A percentile compares a stretch with the other conserved stretches of the same genome.
Evolutionary conservation across 2,113 vertebrate species (phyloP).

Genomic region (Greenwoodochromis staneri): DNA sequence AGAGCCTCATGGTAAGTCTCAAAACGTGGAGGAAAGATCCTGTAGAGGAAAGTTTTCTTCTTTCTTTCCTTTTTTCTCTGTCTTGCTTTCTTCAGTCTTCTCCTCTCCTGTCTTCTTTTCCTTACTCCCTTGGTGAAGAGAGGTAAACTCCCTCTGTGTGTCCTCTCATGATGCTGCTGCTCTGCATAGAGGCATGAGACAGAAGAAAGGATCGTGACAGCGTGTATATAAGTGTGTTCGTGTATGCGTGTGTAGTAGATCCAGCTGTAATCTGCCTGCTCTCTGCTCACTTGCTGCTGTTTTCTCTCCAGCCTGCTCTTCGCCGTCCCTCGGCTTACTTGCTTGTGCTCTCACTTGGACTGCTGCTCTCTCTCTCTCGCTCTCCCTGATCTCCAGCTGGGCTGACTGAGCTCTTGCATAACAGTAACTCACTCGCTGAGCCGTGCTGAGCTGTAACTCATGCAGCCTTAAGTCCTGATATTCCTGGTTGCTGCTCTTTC

Average conservation of each 20-base stretch:
- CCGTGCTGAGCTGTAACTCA: slow-evolving; percentile 59
- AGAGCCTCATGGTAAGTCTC: slow-evolving; percentile 3
- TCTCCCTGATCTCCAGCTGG: slow-evolving; percentile 52
- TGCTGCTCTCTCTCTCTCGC: slow-evolving; percentile 2
- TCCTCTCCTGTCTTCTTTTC: not conserved
- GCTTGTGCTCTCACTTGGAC: not conserved
- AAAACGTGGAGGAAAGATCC: not conserved
- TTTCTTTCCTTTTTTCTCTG: not conserved
- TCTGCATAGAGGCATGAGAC: not conserved
- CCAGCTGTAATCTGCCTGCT: slow-evolving; percentile 50
- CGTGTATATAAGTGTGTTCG: not conserved
- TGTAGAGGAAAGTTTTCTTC: not conserved
- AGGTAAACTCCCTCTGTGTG: not conserved
- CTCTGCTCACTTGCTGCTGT: slow-evolving; percentile 8
- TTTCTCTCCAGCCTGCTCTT: not conserved
- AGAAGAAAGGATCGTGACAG: not conserved
- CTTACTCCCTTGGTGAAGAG: slow-evolving; percentile 1
- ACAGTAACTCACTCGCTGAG: slow-evolving; percentile 52
- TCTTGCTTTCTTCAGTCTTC: not conserved
- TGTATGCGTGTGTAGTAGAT: not conserved
- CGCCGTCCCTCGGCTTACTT: slow-evolving; percentile 2
- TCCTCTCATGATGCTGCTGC: slow-evolving; percentile 12
- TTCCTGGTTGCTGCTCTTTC: slow-evolving; percentile 28
- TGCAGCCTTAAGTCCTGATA: slow-evolving; percentile 62
- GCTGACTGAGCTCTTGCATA: slow-evolving; percentile 70